Evolutionary conservation across 2,797 vertebrate genomes (phyloP), one percentile per base, ranked within the genome.

Genomic region (Mustela erminea): DNA sequence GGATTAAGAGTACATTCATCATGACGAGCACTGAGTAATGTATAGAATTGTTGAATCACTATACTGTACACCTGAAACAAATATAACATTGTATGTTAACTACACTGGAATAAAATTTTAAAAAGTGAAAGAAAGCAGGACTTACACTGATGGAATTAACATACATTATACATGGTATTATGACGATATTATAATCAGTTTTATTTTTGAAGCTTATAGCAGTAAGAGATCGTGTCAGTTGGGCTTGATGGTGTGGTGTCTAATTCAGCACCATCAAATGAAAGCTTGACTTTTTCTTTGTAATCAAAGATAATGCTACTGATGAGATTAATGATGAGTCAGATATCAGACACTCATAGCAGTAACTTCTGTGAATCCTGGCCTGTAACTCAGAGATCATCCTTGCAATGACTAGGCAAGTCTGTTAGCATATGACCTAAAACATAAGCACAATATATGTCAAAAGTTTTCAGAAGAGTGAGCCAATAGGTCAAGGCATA

Each of bases 261-360:
- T 75, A 66, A 80, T 49, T 7, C 32, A 70, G 25, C 13, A 77
- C 5, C 12, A 58, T 82, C 49, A 82, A 38, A 54, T 75, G 29
- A 93, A 97, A 38, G 17, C 4, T 60, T 96, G 14, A 1, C n/a
- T 49, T 92, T 93, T 72, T 60, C 38, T 96, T 78, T 66, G 25
- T 52, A 97, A 75, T 96, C 82, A 89, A 80, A 93, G 54, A 2
- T 43, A 46, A 43, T 60, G 38, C 20, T 46, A 52, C 2, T 11
- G n/a, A 81, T 49, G 1, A 86, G 29, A 62, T 83, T 66, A 85
- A 60, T 52, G 13, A 35, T 82, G 72, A 75, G 66, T 87, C 35
- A 72, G 43, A 23, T 64, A 35, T 56, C 66, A 93, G 62, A 80
- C 41, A 66, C 7, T 27, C 13, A 32, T 3, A 58, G 29, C 27